Evolutionary conservation across 2,797 vertebrate species (phyloP).

Genomic region (Hyperoplus lanceolatus): DNA sequence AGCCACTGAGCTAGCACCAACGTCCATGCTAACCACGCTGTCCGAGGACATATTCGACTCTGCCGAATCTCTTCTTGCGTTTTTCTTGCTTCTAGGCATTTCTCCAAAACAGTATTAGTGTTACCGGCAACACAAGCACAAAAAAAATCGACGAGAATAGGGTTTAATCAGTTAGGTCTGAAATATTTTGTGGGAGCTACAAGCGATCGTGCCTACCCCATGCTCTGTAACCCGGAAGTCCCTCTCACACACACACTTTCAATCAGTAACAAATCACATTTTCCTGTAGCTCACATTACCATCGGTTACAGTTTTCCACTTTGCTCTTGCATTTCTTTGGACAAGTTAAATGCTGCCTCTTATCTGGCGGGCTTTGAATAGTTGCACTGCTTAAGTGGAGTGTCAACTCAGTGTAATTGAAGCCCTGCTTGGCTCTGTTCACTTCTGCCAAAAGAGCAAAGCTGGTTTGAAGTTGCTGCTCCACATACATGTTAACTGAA

Average conservation of each 20-base stretch:
- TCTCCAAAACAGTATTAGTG: no score
- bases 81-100: no score
- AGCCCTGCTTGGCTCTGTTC: not conserved
- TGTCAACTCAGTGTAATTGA: conserved; percentile 19
- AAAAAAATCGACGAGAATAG: no score
- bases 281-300: conserved; percentile 30
- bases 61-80: no score
- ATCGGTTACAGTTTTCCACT: conserved; percentile 27
- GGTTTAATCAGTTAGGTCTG: no score
- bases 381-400: conserved; percentile 15
- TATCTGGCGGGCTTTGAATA: conserved; percentile 20
- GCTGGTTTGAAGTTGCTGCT: not conserved
- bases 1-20: no score
- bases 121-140: no score
- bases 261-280: conserved; percentile 16
- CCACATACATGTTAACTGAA: not conserved
- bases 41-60: no score
- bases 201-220: no score
- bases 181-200: no score
- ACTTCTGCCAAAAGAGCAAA: not conserved
- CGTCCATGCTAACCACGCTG: no score
- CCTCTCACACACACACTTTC: conserved; percentile 15
- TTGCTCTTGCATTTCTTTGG: conserved; percentile 24
- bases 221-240: no score
- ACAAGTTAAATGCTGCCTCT: conserved; percentile 32